Evolutionary conservation across 2,113 vertebrate genomes (phyloP).

Genomic region (Ameiurus melas): DNA sequence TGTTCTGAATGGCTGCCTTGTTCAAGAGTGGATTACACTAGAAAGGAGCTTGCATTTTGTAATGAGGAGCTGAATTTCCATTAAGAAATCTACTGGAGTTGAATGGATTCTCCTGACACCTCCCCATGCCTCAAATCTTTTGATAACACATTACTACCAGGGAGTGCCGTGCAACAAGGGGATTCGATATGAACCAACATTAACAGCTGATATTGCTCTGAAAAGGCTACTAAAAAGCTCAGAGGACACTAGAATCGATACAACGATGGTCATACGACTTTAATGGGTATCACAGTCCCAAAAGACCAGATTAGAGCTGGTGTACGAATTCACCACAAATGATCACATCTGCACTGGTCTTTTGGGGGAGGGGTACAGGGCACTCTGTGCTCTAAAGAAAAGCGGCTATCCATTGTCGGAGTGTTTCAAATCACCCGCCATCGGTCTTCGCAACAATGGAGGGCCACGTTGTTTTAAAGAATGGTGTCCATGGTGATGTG

Average conservation of each 20-base stretch:
- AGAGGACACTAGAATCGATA: slow-evolving; percentile 48
- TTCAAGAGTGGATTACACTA: slow-evolving; percentile 72
- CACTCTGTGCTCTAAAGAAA: slow-evolving; percentile 36
- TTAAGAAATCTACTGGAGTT: slow-evolving; percentile 72
- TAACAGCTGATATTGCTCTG: slow-evolving; percentile 46
- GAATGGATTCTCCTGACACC: slow-evolving; percentile 54
- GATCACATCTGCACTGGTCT: slow-evolving; percentile 28
- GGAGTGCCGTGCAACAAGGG: slow-evolving; percentile 13
- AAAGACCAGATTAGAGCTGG: slow-evolving; percentile 23
- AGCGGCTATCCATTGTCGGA: slow-evolving; percentile 42
- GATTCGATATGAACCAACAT: slow-evolving; percentile 34
- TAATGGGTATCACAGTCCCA: slow-evolving; percentile 31
- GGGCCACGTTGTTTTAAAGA: slow-evolving; percentile 54
- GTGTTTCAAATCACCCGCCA: slow-evolving; percentile 53
- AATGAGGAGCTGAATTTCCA: slow-evolving; percentile 77
- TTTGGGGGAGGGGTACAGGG: slow-evolving; percentile 24
- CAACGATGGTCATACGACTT: slow-evolving; percentile 35
- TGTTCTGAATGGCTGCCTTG: slow-evolving; percentile 75
- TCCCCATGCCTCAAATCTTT: slow-evolving; percentile 19
- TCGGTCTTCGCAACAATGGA: slow-evolving; percentile 48
- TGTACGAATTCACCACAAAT: slow-evolving; percentile 32
- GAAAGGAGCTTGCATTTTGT: slow-evolving; percentile 74
- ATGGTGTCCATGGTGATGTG: slow-evolving; percentile 66
- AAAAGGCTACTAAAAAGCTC: slow-evolving; percentile 49
- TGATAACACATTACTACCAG: slow-evolving; percentile 39